These are phyloP conservation scores for Epinephelus awoara DNA, from an alignment of 2,797 vertebrate species.

Conservation along the genomic window DNA sequence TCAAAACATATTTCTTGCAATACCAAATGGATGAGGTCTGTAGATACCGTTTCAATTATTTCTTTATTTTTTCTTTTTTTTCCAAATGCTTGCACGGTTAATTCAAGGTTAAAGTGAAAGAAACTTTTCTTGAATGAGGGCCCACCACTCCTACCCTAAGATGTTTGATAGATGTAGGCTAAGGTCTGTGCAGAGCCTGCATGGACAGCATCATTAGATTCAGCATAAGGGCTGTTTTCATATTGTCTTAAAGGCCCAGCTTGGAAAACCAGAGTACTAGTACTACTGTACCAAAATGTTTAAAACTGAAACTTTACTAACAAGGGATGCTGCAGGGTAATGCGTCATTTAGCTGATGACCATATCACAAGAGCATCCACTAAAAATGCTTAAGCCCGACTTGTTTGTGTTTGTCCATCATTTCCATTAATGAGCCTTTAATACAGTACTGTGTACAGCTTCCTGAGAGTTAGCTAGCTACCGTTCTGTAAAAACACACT, in stretches of 20 bases:
- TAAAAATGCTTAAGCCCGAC: conserved; percentile 4
- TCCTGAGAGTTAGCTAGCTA: conserved; percentile 86
- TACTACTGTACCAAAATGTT: conserved; percentile 9
- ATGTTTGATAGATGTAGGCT: conserved; percentile 46
- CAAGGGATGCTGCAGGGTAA: conserved; percentile 7
- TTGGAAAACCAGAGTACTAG: conserved; percentile 50
- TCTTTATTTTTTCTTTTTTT: conserved; percentile 30
- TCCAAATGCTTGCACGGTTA: conserved; percentile 34
- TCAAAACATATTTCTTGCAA: conserved; percentile 50
- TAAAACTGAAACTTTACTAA: conserved; percentile 14
- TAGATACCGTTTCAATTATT: conserved; percentile 39
- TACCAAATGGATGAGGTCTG: conserved; percentile 57
- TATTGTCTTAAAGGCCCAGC: conserved; percentile 76
- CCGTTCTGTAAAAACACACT: conserved; percentile 66
- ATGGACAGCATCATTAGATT: conserved; percentile 72
- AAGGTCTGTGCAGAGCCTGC: conserved; percentile 65
- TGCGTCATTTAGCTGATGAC: not conserved
- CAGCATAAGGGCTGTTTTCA: conserved; percentile 73
- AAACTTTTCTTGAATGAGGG: conserved; percentile 56
- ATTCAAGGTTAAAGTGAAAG: conserved; percentile 51
- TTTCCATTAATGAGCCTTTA: conserved; percentile 75
- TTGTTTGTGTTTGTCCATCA: conserved; percentile 34
- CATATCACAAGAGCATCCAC: conserved; percentile 4
- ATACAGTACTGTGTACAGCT: conserved; percentile 81
- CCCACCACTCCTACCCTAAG: conserved; percentile 50